These are phyloP conservation scores for Phyllotreta cruciferae DNA, from an alignment of 2,888 invertebrate species.

Conservation along the genomic window DNA sequence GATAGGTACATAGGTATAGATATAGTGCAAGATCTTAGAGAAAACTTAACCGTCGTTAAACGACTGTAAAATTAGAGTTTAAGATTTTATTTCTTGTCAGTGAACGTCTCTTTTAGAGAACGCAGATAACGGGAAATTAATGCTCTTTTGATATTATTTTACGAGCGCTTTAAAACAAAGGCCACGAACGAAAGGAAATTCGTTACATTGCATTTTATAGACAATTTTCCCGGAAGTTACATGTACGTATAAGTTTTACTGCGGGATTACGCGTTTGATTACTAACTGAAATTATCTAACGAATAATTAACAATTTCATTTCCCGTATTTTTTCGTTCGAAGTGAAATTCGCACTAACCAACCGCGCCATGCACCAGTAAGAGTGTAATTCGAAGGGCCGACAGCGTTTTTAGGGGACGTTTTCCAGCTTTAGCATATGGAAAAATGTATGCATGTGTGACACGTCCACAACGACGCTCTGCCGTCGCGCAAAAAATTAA, in stretches of 20 bases:
- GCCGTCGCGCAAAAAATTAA: neutral
- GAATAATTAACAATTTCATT: no score
- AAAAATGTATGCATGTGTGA: constrained; percentile 1
- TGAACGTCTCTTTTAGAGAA: constrained; percentile 15
- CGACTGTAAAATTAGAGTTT: constrained; percentile 8
- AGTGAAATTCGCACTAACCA: no score
- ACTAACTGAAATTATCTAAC: no score
- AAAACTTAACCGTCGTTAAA: constrained; percentile 4
- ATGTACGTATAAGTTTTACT: no score
- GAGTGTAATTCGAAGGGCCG: no score
- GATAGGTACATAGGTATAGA: neutral
- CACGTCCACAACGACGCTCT: constrained; percentile 1
- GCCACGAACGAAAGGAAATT: constrained; percentile 3
- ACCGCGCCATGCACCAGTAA: no score
- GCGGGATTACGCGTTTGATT: no score
- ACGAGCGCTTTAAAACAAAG: constrained; percentile 11
- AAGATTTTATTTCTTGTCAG: constrained; percentile 22
- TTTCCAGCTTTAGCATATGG: neutral
- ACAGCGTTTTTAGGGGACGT: no score
- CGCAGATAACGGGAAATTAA: constrained; percentile 20
- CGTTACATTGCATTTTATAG: neutral
- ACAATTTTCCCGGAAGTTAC: no score
- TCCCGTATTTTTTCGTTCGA: no score
- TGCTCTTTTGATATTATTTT: constrained; percentile 27
- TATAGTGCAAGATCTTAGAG: neutral